phyloP scores from a whole-genome alignment of 2,888 invertebrate species.

The Limnephilus lunatus region DNA sequence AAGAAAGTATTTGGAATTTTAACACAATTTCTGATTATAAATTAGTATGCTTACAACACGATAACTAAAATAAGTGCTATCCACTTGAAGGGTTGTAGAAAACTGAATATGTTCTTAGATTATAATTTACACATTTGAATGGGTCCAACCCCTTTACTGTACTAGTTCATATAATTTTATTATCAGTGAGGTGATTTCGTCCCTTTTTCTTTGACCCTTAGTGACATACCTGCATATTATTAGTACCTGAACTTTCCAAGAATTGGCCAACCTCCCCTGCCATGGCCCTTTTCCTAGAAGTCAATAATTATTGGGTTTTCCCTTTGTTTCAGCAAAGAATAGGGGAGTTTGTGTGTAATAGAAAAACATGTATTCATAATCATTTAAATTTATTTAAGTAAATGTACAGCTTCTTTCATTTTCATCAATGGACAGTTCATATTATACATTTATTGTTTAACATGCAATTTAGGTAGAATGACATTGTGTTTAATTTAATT shows the following conservation, averaged over 20 bases:
- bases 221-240: background rate
- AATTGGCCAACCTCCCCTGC: background rate
- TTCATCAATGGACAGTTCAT: background rate
- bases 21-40: background rate
- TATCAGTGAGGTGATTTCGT: background rate
- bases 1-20: background rate
- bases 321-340: background rate
- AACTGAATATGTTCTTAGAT: background rate
- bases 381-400: background rate
- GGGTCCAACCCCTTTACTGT: background rate
- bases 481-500: background rate
- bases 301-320: background rate
- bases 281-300: background rate
- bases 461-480: background rate
- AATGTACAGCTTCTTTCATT: background rate
- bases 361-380: background rate
- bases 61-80: background rate
- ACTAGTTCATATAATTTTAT: background rate
- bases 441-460: background rate
- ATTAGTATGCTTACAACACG: background rate
- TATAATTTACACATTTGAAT: background rate
- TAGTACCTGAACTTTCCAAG: conserved; percentile 2
- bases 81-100: background rate
- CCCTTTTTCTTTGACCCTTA: background rate
- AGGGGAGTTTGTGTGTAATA: background rate